Percentiles rank a stretch among this genome's conserved stretches.
Evolutionary conservation across 2,888 invertebrate species (phyloP).

Genomic region (Morpho helenor): DNA sequence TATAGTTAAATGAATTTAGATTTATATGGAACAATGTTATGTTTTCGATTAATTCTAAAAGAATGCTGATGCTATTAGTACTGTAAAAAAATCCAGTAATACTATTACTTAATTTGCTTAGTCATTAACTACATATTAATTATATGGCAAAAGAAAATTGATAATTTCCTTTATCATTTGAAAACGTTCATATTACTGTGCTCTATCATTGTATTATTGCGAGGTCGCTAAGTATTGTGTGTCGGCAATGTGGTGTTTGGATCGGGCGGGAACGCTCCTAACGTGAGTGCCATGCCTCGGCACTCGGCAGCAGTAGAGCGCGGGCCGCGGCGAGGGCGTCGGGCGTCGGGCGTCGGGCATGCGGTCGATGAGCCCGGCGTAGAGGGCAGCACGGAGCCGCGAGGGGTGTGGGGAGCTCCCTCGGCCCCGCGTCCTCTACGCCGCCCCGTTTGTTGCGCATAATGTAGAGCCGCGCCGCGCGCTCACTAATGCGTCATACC

Average conservation of each 20-base stretch:
- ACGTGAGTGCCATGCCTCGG: constrained; percentile 29
- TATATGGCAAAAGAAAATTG: no score
- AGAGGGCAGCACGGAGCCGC: constrained; percentile 70
- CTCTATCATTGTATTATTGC: no score
- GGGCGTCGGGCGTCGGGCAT: constrained; percentile 48
- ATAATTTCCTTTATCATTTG: no score
- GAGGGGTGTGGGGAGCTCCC: constrained; percentile 50
- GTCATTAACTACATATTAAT: no score
- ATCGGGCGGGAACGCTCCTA: constrained; percentile 39
- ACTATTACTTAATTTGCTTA: no score
- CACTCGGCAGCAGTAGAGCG: constrained; percentile 36
- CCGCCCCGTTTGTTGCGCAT: constrained; percentile 63
- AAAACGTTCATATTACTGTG: no score
- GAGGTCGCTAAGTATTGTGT: constrained; percentile 7
- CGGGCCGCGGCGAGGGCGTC: constrained; percentile 58
- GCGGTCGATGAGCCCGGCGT: constrained; percentile 77
- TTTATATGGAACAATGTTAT: no score
- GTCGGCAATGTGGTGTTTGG: constrained; percentile 7
- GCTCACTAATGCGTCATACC: constrained; percentile 77
- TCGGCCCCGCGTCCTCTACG: constrained; percentile 40
- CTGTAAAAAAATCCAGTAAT: no score
- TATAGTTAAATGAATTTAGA: no score
- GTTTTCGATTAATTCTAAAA: no score
- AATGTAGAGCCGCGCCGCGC: constrained; percentile 67
- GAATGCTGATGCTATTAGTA: no score